Percentiles rank a stretch among this genome's conserved stretches.
phyloP scores from a whole-genome alignment of 2,797 vertebrate genomes.

The Sphaeramia orbicularis region DNA sequence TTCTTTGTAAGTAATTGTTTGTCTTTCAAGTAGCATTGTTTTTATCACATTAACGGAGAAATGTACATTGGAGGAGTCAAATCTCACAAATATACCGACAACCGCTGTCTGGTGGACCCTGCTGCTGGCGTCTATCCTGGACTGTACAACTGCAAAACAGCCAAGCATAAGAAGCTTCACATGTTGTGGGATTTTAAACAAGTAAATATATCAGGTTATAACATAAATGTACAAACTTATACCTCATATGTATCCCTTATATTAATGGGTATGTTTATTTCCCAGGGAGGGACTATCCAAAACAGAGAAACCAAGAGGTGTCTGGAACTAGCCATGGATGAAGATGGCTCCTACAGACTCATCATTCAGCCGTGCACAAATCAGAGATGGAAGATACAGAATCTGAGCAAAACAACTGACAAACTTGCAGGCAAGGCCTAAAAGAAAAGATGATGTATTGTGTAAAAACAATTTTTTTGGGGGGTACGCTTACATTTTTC shows the following conservation, averaged over 20 bases:
- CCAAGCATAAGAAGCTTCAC: slow-evolving; percentile 61
- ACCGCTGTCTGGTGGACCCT: slow-evolving; percentile 79
- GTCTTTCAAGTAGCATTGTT: slow-evolving; percentile 59
- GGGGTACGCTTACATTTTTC: slow-evolving; percentile 2
- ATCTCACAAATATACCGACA: slow-evolving; percentile 77
- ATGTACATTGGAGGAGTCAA: slow-evolving; percentile 76
- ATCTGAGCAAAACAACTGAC: slow-evolving; percentile 49
- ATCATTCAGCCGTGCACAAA: slow-evolving; percentile 72
- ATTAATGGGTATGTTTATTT: slow-evolving; percentile 23
- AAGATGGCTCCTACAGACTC: slow-evolving; percentile 34
- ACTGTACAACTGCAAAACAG: slow-evolving; percentile 65
- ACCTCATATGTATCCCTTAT: too few species aligned
- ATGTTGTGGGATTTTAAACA: slow-evolving; percentile 82
- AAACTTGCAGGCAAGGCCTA: background rate
- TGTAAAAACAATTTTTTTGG: slow-evolving; percentile 8
- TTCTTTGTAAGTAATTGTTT: background rate
- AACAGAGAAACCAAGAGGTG: slow-evolving; percentile 80
- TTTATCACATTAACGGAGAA: slow-evolving; percentile 65
- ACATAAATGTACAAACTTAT: background rate
- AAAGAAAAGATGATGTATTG: background rate
- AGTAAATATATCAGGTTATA: slow-evolving; percentile 46
- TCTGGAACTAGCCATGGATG: slow-evolving; percentile 59
- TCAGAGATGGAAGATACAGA: slow-evolving; percentile 78
- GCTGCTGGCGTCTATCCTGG: slow-evolving; percentile 53
- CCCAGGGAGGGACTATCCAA: slow-evolving; percentile 69